These are phyloP conservation scores for Heliconius sara DNA, from an alignment of 2,888 invertebrate genomes.

Conservation along the genomic window DNA sequence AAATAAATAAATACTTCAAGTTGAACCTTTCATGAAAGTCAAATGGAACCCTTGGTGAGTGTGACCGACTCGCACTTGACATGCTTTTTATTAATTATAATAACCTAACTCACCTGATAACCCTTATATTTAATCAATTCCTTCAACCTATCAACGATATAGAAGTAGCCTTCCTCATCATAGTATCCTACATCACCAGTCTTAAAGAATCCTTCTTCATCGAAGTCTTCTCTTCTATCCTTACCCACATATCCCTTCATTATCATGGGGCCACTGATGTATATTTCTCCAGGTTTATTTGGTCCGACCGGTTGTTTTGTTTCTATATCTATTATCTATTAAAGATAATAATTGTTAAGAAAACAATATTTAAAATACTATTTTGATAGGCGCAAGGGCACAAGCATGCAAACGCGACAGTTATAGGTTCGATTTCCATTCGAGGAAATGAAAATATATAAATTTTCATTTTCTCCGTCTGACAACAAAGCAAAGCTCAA, in stretches of 20 bases:
- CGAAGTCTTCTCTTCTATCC: constrained; percentile 82
- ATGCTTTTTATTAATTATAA: neutral
- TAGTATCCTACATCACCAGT: constrained; percentile 80
- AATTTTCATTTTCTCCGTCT: too few relatives aligned
- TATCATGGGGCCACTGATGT: constrained; percentile 88
- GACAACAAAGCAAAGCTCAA: too few relatives aligned
- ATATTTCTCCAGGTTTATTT: constrained; percentile 90
- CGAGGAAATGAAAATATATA: too few relatives aligned
- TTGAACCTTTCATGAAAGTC: too few relatives aligned
- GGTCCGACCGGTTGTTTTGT: constrained; percentile 85
- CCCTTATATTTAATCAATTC: constrained; percentile 76
- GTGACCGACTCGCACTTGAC: neutral
- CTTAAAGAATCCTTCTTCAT: constrained; percentile 91
- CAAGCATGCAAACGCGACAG: too few relatives aligned
- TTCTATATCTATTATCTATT: constrained; percentile 81
- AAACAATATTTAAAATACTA: too few relatives aligned
- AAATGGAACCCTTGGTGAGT: neutral
- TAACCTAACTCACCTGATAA: constrained; percentile 60
- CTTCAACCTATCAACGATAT: constrained; percentile 69
- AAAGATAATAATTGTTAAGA: too few relatives aligned
- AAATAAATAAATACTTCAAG: too few relatives aligned
- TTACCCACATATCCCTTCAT: constrained; percentile 91
- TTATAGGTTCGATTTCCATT: too few relatives aligned
- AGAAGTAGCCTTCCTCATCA: constrained; percentile 67
- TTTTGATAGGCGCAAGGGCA: too few relatives aligned